Base-by-base conservation (phyloP, 1,140 invertebrate genomes). In the Brachionus paranguensis region DNA sequence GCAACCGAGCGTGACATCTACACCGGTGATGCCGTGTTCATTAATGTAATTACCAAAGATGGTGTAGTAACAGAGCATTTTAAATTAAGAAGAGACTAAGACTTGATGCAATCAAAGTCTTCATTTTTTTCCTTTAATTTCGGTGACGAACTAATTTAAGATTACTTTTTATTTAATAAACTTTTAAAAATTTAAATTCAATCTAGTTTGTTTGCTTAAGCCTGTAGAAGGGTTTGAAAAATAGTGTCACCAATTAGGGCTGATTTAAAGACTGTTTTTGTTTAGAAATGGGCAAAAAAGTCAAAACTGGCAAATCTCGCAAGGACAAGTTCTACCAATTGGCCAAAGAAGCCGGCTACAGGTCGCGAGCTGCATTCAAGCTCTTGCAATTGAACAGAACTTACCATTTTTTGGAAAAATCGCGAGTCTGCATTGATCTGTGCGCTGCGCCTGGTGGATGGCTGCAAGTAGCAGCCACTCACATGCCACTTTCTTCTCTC, bases 361-460 rank as follows among this genome's bases (percentile, higher is more conserved):
- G 97, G 87, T 98, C 97, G 86, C 92, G 98, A 91, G 95, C 98
- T 86, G 95, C 98, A 29, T 99, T 99, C 89, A 99, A 99, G 87
- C 93, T 99, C 85, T 95, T 99, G 84, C 98, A 99, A 88, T 88
- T 99, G 41, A 99, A 99, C 89, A 91, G 96, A 86, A 97, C 97
- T 88, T 99, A 96, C 91, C 94, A 96, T 84, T 99, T 99, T 90
- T 90, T 99, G 1, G 95, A 99, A 92, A 94, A 94, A 87, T 95
- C 96, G 10, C 91, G 95, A 91, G 95, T 99, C 91, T 94, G 96
- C 85, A 92, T 99, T 85, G 98, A 99, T 92, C 91, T 99, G 50
- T 99, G 98, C 91, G 98, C 98, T 20, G 98, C 98, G 7, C 98
- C 98, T 7, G 98, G 98, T 88, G 97, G 98, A 87, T 99, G 98